phyloP scores from a whole-genome alignment of 2,797 vertebrate species.

The Harpagifer antarcticus region DNA sequence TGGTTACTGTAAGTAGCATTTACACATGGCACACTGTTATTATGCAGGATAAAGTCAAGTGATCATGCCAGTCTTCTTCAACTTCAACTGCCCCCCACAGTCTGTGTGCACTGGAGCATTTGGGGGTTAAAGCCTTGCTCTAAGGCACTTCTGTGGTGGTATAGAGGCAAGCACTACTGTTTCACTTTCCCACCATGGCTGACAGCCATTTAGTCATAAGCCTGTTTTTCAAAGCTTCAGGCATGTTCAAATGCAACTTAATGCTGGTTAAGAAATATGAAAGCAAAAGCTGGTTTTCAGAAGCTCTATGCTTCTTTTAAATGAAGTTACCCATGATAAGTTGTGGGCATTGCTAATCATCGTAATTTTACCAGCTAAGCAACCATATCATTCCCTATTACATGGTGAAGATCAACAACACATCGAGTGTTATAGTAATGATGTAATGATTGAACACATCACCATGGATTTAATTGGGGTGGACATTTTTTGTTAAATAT shows the following conservation, averaged over 20 bases:
- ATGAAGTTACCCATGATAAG: background rate
- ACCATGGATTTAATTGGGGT: no score
- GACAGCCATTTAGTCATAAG: background rate
- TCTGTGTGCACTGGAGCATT: conserved; percentile 14
- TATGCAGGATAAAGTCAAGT: conserved; percentile 32
- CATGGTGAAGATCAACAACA: no score
- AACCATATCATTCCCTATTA: no score
- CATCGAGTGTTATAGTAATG: no score
- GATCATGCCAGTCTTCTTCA: conserved; percentile 22
- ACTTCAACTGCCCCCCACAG: conserved; percentile 20
- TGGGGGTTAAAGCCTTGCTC: conserved; percentile 13
- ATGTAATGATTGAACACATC: no score
- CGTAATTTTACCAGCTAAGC: background rate
- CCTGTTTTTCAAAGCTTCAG: background rate
- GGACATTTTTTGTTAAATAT: no score
- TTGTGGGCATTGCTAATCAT: background rate
- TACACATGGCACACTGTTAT: conserved; percentile 33
- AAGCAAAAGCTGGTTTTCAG: background rate
- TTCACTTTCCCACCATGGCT: background rate
- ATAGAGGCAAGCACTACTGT: background rate
- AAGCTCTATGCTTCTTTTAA: background rate
- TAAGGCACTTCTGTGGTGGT: conserved; percentile 24
- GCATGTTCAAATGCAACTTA: background rate
- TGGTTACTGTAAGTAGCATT: conserved; percentile 26
- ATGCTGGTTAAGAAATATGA: no score